A percentile compares a stretch with the other conserved stretches of the same genome.
phyloP scores from a whole-genome alignment of 2,888 invertebrate species.

The Tipula unca region DNA sequence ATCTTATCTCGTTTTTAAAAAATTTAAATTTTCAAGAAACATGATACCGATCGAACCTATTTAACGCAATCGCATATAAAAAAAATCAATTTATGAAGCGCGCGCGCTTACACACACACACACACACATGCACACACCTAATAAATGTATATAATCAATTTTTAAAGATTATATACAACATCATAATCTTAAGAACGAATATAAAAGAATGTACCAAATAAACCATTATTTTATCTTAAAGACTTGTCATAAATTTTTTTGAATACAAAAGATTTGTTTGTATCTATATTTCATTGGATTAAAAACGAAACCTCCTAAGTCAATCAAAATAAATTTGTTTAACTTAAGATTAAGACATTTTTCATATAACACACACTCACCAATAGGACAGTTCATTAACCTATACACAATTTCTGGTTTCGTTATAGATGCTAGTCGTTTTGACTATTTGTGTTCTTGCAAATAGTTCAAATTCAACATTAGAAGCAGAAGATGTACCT shows the following conservation, averaged over 20 bases:
- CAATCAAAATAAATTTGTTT: not conserved
- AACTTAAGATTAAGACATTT: not conserved
- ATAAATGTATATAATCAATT: not conserved
- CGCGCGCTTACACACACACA: not conserved
- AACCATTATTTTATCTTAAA: not conserved
- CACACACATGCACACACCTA: not conserved
- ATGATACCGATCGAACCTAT: not conserved
- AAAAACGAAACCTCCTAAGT: not conserved
- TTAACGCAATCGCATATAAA: not conserved
- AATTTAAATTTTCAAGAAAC: not conserved
- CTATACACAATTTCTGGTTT: not conserved
- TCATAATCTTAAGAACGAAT: not conserved
- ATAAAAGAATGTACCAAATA: not conserved
- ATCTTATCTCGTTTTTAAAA: no score
- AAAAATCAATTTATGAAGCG: not conserved
- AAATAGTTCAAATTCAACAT: conserved; percentile 17
- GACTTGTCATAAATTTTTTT: not conserved
- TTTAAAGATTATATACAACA: not conserved
- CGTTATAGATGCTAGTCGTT: not conserved
- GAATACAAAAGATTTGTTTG: not conserved
- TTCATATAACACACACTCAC: not conserved
- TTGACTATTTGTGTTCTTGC: not conserved
- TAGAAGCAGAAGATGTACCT: not conserved
- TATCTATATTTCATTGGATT: not conserved
- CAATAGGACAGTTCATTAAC: not conserved